phyloP scores from a whole-genome alignment of 2,888 invertebrate species.

The Calliphora vomitoria region DNA sequence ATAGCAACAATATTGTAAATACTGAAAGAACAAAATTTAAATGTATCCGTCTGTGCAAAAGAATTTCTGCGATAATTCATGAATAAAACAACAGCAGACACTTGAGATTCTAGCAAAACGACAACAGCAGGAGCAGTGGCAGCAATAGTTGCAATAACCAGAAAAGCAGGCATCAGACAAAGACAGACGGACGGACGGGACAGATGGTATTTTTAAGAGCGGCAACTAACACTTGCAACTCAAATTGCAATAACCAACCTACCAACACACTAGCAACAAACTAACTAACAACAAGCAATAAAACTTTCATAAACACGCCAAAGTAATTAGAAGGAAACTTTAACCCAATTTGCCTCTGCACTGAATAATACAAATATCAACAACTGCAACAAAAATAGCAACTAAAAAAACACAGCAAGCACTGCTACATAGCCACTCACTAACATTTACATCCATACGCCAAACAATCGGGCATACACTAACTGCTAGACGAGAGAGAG shows the following conservation, averaged over 20 bases:
- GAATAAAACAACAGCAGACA: constrained; percentile 53
- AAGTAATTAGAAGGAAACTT: constrained; percentile 70
- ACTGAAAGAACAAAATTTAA: constrained; percentile 23
- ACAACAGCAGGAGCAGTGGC: neutral
- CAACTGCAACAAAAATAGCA: constrained; percentile 24
- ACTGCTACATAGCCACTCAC: neutral
- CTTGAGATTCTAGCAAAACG: constrained; percentile 33
- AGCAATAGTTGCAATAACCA: constrained; percentile 30
- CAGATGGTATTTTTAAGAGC: constrained; percentile 17
- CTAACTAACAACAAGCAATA: constrained; percentile 59
- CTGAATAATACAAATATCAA: constrained; percentile 29
- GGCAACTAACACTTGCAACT: constrained; percentile 32
- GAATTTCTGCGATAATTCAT: constrained; percentile 54
- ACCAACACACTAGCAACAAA: constrained; percentile 23
- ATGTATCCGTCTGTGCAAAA: constrained; percentile 37
- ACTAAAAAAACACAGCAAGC: neutral
- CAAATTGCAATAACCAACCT: constrained; percentile 1
- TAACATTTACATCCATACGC: neutral
- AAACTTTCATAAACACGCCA: constrained; percentile 68
- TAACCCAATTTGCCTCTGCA: constrained; percentile 71
- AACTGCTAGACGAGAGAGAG: neutral
- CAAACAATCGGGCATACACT: neutral
- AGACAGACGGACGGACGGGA: neutral
- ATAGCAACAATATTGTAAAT: constrained; percentile 1
- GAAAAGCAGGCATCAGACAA: neutral